Conservation (phyloP, 2,888 invertebrate species). For the Eupithecia subfuscata region DNA sequence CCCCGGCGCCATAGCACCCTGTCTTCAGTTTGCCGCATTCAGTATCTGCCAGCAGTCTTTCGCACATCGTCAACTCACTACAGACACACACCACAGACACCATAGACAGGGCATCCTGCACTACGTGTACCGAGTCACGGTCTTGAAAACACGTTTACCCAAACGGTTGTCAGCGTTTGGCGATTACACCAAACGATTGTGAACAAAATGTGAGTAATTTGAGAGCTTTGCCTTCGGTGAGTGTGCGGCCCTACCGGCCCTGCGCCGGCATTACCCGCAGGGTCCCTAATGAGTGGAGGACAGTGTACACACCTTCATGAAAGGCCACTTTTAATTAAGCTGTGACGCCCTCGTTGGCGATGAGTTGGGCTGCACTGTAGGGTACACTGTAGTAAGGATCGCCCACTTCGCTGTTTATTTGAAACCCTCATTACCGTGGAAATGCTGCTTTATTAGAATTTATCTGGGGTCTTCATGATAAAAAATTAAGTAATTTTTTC, state of each 20-base stretch:
- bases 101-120: no score
- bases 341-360: slow-evolving; percentile 20
- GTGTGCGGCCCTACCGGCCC: not conserved
- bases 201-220: slow-evolving; percentile 11
- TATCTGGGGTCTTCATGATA: not conserved
- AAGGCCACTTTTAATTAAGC: slow-evolving; percentile 36
- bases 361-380: slow-evolving; percentile 20
- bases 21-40: not conserved
- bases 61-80: not conserved
- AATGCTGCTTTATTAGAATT: not conserved
- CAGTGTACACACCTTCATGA: slow-evolving; percentile 39
- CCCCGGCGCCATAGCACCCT: not conserved
- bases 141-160: not conserved
- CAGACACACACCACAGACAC: no score
- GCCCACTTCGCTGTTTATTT: slow-evolving; percentile 15
- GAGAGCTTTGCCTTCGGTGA: not conserved
- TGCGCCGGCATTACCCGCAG: slow-evolving; percentile 9
- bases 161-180: not conserved
- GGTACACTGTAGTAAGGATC: slow-evolving; percentile 9
- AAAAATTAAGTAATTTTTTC: no score
- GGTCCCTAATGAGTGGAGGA: slow-evolving; percentile 38
- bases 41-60: not conserved
- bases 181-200: no score
- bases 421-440: not conserved
- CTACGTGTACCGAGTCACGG: not conserved